A percentile compares a stretch with the other conserved stretches of the same genome.
phyloP scores from a whole-genome alignment of 2,888 invertebrate species.

The Brenthis ino region DNA sequence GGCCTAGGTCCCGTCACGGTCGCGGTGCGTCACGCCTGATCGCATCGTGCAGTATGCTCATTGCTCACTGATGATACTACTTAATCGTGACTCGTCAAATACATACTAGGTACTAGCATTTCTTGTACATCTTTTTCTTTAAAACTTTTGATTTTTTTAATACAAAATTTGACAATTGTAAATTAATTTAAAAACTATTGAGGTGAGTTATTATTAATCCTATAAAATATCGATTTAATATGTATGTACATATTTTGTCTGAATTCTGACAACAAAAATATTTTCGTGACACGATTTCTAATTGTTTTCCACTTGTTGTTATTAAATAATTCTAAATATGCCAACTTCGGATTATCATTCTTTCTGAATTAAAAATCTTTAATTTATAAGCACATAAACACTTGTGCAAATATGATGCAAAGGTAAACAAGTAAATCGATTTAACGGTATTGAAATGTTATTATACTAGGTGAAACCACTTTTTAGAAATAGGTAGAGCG shows the following conservation, averaged over 20 bases:
- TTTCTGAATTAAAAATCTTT: neutral
- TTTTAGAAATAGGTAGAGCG: too few species aligned
- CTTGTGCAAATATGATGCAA: constrained; percentile 7
- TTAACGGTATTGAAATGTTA: neutral
- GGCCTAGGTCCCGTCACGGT: constrained; percentile 72
- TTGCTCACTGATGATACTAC: constrained; percentile 28
- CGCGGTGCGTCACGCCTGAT: constrained; percentile 68
- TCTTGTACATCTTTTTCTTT: neutral
- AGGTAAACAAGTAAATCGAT: neutral
- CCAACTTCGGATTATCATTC: neutral
- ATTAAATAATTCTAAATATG: neutral
- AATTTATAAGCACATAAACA: neutral
- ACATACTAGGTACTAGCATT: neutral
- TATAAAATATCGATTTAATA: too few species aligned
- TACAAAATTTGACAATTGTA: too few species aligned
- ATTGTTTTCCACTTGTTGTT: too few species aligned
- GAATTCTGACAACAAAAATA: too few species aligned
- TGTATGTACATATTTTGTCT: too few species aligned
- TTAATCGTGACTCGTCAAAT: constrained; percentile 10
- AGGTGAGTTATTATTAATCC: too few species aligned
- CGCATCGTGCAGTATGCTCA: constrained; percentile 42
- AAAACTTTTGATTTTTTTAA: too few species aligned
- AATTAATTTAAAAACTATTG: too few species aligned
- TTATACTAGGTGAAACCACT: neutral
- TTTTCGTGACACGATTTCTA: too few species aligned